Conservation (phyloP, 2,113 vertebrate species). For the Anolis sagrei region DNA sequence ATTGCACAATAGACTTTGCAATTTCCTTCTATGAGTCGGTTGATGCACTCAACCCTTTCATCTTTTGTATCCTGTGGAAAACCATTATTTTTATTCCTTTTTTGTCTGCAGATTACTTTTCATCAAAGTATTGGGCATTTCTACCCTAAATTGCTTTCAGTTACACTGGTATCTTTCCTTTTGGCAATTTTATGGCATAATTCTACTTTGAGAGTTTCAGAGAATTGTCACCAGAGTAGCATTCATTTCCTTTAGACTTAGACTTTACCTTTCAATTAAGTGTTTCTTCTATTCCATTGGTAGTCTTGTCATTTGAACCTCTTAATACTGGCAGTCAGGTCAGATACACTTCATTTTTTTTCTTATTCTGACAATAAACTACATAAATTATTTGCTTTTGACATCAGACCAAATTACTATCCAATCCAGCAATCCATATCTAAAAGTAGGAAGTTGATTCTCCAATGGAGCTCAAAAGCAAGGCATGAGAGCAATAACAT, state of each 20-base stretch:
- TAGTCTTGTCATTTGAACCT: neutral
- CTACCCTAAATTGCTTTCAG: neutral
- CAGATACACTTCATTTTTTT: neutral
- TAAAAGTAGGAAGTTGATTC: neutral
- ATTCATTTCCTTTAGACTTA: neutral
- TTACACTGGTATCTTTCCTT: no score
- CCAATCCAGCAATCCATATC: neutral
- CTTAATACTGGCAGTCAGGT: neutral
- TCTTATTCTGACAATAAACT: conserved; percentile 1
- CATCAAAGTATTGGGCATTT: neutral
- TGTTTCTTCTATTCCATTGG: neutral
- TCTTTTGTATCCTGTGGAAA: no score
- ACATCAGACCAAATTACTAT: neutral
- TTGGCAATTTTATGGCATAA: neutral
- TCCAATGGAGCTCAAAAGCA: neutral
- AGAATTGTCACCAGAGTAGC: neutral
- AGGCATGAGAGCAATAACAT: neutral
- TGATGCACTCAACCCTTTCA: no score
- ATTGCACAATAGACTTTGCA: no score
- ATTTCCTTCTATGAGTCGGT: no score
- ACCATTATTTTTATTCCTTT: no score
- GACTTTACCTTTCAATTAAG: neutral
- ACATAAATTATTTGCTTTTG: conserved; percentile 5
- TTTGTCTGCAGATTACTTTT: neutral
- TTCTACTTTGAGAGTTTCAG: neutral